Evolutionary conservation across 2,888 invertebrate species (phyloP).

Genomic region (Melinaea marsaeus): DNA sequence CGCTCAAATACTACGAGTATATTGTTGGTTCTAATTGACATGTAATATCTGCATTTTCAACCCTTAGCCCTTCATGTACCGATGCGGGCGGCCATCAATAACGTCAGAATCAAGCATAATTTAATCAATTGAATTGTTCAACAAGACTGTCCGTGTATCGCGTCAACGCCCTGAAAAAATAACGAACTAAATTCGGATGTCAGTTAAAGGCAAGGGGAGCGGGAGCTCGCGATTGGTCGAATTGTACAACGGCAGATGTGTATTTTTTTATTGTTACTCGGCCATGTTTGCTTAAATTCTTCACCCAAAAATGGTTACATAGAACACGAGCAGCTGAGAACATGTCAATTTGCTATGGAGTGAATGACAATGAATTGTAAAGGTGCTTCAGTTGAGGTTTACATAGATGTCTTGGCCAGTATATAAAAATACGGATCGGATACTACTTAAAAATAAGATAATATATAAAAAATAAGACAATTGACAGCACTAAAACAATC

Average conservation of each 20-base stretch:
- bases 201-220: conserved; percentile 73
- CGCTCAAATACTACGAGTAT: too few relatives aligned
- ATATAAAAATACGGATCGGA: neutral
- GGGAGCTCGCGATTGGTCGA: conserved; percentile 64
- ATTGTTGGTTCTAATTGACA: neutral
- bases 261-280: conserved; percentile 51
- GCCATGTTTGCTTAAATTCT: conserved; percentile 70
- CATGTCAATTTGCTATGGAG: conserved; percentile 58
- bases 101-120: conserved; percentile 67
- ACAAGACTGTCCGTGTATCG: conserved; percentile 66
- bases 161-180: conserved; percentile 71
- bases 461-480: neutral
- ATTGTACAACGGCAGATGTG: conserved; percentile 76
- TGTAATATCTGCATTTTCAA: neutral
- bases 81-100: conserved; percentile 71
- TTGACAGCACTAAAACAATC: neutral
- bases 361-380: conserved; percentile 42
- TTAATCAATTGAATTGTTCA: conserved; percentile 75
- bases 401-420: too few relatives aligned
- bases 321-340: conserved; percentile 52
- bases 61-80: conserved; percentile 53
- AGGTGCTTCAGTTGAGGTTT: conserved; percentile 10
- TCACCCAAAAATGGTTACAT: conserved; percentile 45
- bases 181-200: conserved; percentile 61
- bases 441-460: neutral